A percentile compares a stretch with the other conserved stretches of the same genome.
Evolutionary conservation across 2,797 vertebrate genomes (phyloP).

Genomic region (Onychomys arenicola): DNA sequence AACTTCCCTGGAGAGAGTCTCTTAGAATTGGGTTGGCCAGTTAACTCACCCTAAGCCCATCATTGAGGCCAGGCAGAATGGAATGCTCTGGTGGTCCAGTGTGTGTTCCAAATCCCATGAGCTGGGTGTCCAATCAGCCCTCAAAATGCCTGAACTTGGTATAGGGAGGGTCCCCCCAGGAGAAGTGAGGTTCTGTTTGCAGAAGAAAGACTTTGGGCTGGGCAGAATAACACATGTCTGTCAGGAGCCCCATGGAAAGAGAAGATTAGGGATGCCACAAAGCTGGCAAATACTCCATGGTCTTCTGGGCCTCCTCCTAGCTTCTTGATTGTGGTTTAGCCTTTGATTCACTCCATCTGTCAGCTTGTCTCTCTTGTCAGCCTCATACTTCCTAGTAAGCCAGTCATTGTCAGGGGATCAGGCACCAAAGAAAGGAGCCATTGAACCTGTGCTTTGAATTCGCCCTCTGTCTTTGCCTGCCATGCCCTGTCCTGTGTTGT

Average conservation of each 20-base stretch:
- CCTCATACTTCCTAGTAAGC: constrained; percentile 24
- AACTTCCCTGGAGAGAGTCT: background rate
- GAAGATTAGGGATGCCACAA: background rate
- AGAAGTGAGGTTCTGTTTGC: background rate
- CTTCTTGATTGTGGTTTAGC: constrained; percentile 59
- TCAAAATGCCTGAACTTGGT: background rate
- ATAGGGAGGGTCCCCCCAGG: background rate
- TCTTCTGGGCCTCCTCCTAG: background rate
- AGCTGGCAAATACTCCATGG: background rate
- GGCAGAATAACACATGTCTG: background rate
- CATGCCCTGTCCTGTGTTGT: constrained; percentile 64
- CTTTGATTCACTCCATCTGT: constrained; percentile 39
- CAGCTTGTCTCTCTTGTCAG: constrained; percentile 46
- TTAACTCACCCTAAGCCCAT: background rate
- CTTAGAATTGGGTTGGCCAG: background rate
- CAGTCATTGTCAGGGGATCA: constrained; percentile 56
- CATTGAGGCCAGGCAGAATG: too few relatives aligned
- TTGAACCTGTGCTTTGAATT: constrained; percentile 54
- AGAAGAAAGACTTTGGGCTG: background rate
- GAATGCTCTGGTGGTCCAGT: background rate
- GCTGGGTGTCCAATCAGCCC: background rate
- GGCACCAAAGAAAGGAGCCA: constrained; percentile 58
- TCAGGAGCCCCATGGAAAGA: background rate
- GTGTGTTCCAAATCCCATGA: background rate
- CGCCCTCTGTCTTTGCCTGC: constrained; percentile 75